These are phyloP conservation scores for Myiotriccus ornatus DNA, from an alignment of 2,797 vertebrate species.

Conservation along the genomic window DNA sequence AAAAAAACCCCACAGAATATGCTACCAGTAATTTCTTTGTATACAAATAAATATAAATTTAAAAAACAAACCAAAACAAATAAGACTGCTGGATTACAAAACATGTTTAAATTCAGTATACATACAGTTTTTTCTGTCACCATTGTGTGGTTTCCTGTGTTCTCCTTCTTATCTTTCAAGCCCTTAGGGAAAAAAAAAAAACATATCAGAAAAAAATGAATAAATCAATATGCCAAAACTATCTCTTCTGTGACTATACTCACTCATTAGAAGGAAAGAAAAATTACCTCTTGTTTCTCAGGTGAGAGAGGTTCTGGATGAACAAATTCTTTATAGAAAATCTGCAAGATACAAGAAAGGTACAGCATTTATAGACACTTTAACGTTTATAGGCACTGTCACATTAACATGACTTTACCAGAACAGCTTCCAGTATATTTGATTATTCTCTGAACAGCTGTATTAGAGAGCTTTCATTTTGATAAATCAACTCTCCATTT, in stretches of 20 bases:
- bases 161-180: constrained; percentile 70
- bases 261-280: neutral
- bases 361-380: neutral
- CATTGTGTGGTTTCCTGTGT: constrained; percentile 67
- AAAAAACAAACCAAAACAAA: neutral
- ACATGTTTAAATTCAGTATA: constrained; percentile 10
- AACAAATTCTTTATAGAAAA: constrained; percentile 82
- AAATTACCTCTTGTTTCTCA: constrained; percentile 75
- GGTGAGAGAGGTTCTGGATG: constrained; percentile 81
- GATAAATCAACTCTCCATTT: neutral
- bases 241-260: neutral
- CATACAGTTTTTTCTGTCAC: constrained; percentile 71
- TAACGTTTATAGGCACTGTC: neutral
- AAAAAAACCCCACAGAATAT: neutral
- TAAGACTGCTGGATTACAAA: neutral
- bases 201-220: neutral
- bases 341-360: constrained; percentile 54
- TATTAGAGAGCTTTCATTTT: neutral
- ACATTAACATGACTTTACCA: neutral
- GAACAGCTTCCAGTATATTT: neutral
- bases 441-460: neutral
- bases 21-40: neutral
- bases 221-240: neutral
- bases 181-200: constrained; percentile 4
- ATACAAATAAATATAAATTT: neutral